These are phyloP conservation scores for Pimpla rufipes DNA, from an alignment of 2,888 invertebrate species.

Conservation along the genomic window DNA sequence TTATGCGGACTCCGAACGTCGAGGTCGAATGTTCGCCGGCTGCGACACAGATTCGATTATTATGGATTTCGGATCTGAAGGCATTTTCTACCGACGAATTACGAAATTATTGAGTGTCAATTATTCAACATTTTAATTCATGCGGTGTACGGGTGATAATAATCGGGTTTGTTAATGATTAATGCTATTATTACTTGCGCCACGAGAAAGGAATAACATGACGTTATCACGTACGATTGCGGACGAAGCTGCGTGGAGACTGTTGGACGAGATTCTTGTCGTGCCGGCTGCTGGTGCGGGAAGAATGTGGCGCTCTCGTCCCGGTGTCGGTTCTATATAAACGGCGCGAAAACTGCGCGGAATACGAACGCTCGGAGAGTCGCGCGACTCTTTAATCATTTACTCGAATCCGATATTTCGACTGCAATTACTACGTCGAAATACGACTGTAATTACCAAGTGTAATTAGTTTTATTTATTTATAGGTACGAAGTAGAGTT, in stretches of 20 bases:
- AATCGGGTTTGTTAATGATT: not conserved
- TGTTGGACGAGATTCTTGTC: not conserved
- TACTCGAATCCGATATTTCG: not conserved
- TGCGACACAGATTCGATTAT: not conserved
- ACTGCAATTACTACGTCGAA: too few species aligned
- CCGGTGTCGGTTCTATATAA: not conserved
- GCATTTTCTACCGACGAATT: too few species aligned
- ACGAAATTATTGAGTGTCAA: not conserved
- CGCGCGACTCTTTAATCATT: not conserved
- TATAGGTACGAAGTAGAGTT: too few species aligned
- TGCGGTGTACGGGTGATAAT: too few species aligned
- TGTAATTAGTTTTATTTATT: too few species aligned
- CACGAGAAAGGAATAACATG: conserved; percentile 72
- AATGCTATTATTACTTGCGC: conserved; percentile 73
- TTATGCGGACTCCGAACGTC: conserved; percentile 13
- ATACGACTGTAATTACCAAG: too few species aligned
- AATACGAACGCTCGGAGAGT: not conserved
- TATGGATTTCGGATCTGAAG: not conserved
- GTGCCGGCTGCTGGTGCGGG: not conserved
- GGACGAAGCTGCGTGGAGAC: conserved; percentile 21
- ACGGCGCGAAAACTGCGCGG: conserved; percentile 13
- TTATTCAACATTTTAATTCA: not conserved
- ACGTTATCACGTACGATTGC: conserved; percentile 68
- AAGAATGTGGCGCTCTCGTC: conserved; percentile 3
- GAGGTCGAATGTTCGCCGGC: conserved; percentile 5